Conservation (phyloP, 2,888 invertebrate genomes). For the Dryadula phaetusa region DNA sequence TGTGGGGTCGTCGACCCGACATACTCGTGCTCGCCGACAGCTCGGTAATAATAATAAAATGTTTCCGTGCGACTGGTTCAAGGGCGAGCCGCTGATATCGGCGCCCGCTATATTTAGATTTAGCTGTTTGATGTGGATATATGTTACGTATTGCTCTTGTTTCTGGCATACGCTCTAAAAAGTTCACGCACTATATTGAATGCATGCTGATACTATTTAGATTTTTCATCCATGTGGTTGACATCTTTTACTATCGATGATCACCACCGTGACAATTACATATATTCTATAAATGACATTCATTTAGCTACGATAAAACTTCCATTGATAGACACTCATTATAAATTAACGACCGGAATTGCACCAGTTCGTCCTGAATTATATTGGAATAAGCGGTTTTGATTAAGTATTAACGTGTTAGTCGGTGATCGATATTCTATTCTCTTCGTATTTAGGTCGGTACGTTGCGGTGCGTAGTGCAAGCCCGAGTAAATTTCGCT, state of each 20-base stretch:
- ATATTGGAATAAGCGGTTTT: conserved; percentile 33
- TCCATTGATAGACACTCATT: neutral
- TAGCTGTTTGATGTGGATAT: conserved; percentile 77
- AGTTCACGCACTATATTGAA: neutral
- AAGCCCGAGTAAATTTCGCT: conserved; percentile 77
- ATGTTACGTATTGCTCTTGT: conserved; percentile 59
- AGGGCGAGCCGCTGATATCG: conserved; percentile 85
- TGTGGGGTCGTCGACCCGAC: conserved; percentile 81
- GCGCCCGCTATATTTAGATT: conserved; percentile 84
- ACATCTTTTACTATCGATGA: neutral
- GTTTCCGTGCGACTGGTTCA: conserved; percentile 85
- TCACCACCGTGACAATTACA: neutral
- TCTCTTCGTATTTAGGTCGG: conserved; percentile 71
- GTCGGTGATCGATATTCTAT: conserved; percentile 61
- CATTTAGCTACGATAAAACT: neutral
- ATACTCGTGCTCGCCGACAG: conserved; percentile 84
- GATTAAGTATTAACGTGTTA: conserved; percentile 54
- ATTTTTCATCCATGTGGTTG: neutral
- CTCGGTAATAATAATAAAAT: conserved; percentile 85
- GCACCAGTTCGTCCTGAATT: neutral
- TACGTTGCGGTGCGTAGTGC: conserved; percentile 72
- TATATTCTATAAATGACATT: neutral
- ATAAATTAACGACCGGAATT: neutral
- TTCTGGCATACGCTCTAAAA: conserved; percentile 41
- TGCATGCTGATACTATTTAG: neutral